Evolutionary conservation across 2,888 invertebrate genomes (phyloP), one percentile per base, ranked within the genome.

Genomic region (Shargacucullia verbasci): DNA sequence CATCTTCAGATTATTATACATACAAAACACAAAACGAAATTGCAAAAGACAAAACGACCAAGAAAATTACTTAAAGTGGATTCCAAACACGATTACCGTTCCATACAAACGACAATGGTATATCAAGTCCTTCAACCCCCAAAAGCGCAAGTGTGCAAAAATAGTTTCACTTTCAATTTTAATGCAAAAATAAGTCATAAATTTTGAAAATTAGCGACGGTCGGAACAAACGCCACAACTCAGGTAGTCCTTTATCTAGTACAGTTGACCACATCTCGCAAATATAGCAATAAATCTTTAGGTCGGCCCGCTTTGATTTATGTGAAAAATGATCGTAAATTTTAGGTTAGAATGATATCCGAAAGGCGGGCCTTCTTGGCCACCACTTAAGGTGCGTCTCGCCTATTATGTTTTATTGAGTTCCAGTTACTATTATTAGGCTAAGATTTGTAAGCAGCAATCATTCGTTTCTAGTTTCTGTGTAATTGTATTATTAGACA

Each of bases 271-370:
- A 84, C 76, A 78, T 84, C 82, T 75, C 81, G 78, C 82, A 82
- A 82, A 84, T 84, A 82, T 82, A 86, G 85, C 84, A 83, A 94
- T 94, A 92, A 93, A 94, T 93, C 93, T 91, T 86, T 60, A 70
- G 78, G 89, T 84, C 91, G 92, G 89, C 79, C 79, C 80, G 81
- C 91, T 92, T 94, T 94, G 94, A 94, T 94, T 94, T 94, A 94
- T 93, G 90, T 93, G 92, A 92, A 92, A 93, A 93, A 94, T 94
- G 90, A 92, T 83, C 91, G 90, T 92, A 93, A 93, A 93, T 94
- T 93, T 88, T 84, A 91, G 94, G 94, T 92, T 92, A 85, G 83
- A 83, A 78, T 82, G 82, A 82, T 78, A 76, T 71, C 80, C 85
- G 73, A 79, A 84, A 83, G 88, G 86, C 87, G 87, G 86, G 54